phyloP scores from a whole-genome alignment of 2,113 vertebrate genomes.

The Tyto alba region DNA sequence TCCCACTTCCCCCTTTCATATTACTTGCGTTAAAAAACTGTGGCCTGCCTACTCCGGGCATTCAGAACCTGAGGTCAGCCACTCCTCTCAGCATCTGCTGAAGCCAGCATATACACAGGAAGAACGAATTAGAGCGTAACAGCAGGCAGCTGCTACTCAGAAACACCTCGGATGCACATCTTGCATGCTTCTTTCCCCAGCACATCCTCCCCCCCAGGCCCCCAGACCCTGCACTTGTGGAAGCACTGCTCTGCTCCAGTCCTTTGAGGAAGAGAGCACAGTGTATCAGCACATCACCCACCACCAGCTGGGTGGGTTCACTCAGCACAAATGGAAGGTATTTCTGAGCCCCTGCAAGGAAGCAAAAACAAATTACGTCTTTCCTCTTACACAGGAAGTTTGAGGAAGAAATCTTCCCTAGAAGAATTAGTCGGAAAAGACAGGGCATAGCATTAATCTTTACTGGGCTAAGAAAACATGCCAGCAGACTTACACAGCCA shows the following conservation, averaged over 20 bases:
- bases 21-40: neutral
- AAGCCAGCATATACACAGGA: neutral
- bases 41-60: neutral
- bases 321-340: neutral
- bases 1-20: neutral
- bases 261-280: neutral
- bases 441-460: neutral
- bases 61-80: neutral
- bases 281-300: neutral
- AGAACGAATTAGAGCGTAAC: fast-evolving
- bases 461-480: neutral
- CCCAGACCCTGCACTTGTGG: neutral
- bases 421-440: neutral
- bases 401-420: neutral
- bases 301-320: neutral
- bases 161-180: neutral
- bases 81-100: neutral
- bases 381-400: neutral
- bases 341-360: neutral
- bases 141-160: neutral
- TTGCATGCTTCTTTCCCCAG: fast-evolving
- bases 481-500: neutral
- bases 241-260: neutral
- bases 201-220: neutral
- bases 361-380: neutral